phyloP scores from a whole-genome alignment of 2,888 invertebrate genomes.

The Drosophila suboccidentalis region DNA sequence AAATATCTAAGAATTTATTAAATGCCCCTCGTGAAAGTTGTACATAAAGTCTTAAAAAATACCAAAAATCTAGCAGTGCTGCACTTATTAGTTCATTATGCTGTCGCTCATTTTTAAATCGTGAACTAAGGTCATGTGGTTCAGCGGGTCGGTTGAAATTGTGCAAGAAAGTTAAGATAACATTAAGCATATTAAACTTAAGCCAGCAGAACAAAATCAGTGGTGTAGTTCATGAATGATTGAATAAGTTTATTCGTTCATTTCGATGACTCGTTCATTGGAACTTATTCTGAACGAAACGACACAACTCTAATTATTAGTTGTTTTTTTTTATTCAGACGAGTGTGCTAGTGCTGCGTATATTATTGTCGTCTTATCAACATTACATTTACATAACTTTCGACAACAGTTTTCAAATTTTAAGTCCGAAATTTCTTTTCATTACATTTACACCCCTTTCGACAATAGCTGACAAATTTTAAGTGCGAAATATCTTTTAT shows the following conservation, averaged over 20 bases:
- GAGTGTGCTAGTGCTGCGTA: constrained; percentile 26
- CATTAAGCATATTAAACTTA: no score
- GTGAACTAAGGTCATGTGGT: no score
- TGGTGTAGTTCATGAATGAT: no score
- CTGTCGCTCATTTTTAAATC: no score
- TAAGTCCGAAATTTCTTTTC: neutral
- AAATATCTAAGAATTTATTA: no score
- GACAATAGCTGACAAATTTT: constrained; percentile 8
- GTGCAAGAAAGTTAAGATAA: no score
- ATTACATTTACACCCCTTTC: constrained; percentile 25
- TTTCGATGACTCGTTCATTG: no score
- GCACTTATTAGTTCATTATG: no score
- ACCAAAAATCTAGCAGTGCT: neutral
- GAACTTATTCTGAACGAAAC: neutral
- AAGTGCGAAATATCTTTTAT: neutral
- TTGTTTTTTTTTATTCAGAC: constrained; percentile 8
- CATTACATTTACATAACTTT: constrained; percentile 49
- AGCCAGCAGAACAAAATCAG: no score
- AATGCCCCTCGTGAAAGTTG: no score
- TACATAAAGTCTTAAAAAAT: constrained; percentile 4
- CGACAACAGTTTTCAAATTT: constrained; percentile 11
- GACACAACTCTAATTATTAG: neutral
- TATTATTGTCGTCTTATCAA: constrained; percentile 17
- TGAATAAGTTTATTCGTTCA: no score
- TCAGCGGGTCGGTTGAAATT: no score